Percentiles rank a stretch among this genome's conserved stretches.
phyloP scores from a whole-genome alignment of 2,113 vertebrate species.

The Amphiprion percula region DNA sequence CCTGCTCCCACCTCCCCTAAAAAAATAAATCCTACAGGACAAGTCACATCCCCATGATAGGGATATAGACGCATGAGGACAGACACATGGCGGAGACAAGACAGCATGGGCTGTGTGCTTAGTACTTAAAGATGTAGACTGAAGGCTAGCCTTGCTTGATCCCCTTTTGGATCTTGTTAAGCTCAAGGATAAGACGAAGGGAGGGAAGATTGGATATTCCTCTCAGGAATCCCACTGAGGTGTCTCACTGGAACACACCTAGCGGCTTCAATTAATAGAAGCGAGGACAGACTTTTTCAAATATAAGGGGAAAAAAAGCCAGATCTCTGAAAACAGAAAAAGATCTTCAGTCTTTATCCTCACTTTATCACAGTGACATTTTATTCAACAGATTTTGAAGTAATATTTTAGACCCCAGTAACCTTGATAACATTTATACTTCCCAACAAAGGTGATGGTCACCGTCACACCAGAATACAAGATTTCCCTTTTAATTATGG shows the following conservation, averaged over 20 bases:
- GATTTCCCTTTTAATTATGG: conserved; percentile 37
- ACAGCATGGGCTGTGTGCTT: conserved; percentile 51
- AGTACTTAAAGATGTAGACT: conserved; percentile 65
- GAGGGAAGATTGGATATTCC: conserved; percentile 60
- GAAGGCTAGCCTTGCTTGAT: conserved; percentile 62
- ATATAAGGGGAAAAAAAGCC: conserved; percentile 7
- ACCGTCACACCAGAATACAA: conserved; percentile 33
- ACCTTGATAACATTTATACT: background rate
- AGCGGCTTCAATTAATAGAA: conserved; percentile 29
- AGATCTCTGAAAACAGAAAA: conserved; percentile 6
- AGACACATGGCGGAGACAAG: conserved; percentile 44
- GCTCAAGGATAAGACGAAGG: conserved; percentile 58
- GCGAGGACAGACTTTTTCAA: background rate
- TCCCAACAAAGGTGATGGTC: conserved; percentile 14
- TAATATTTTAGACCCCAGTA: background rate
- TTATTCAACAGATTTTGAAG: conserved; percentile 5
- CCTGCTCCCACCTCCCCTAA: background rate
- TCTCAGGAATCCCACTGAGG: conserved; percentile 41
- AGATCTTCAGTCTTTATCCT: conserved; percentile 1
- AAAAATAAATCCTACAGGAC: conserved; percentile 35
- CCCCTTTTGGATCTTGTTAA: conserved; percentile 65
- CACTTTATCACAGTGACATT: conserved; percentile 9
- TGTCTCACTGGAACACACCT: conserved; percentile 50
- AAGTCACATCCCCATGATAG: conserved; percentile 7
- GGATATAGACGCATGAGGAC: conserved; percentile 35